Evolutionary conservation across 2,888 invertebrate genomes (phyloP).

Genomic region (Pterostichus niger): DNA sequence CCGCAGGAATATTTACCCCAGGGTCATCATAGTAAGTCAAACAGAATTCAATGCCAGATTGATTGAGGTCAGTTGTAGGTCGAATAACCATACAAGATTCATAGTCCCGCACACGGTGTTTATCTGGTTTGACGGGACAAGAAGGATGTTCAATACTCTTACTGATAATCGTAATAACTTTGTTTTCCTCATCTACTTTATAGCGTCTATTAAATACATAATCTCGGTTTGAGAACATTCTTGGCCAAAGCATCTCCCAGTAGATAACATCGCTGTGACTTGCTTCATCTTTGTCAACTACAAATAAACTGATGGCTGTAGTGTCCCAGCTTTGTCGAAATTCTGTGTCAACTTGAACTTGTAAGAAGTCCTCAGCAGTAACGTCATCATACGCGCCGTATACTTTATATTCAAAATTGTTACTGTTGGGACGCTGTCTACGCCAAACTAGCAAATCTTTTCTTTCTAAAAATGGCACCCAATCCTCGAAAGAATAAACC

Average conservation of each 20-base stretch:
- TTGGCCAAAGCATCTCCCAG: constrained; percentile 95
- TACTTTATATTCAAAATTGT: constrained; percentile 91
- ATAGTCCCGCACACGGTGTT: constrained; percentile 88
- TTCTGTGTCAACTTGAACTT: constrained; percentile 89
- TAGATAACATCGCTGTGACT: constrained; percentile 87
- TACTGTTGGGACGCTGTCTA: constrained; percentile 82
- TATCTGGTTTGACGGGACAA: constrained; percentile 84
- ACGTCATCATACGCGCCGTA: constrained; percentile 91
- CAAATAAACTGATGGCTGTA: constrained; percentile 85
- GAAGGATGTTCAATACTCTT: constrained; percentile 85
- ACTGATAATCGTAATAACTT: constrained; percentile 83
- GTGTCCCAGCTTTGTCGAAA: constrained; percentile 90
- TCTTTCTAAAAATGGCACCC: constrained; percentile 90
- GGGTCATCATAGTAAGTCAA: constrained; percentile 94
- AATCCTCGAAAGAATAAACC: constrained; percentile 78
- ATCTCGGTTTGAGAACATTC: constrained; percentile 90
- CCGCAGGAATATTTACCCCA: constrained; percentile 86
- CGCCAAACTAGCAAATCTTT: constrained; percentile 91
- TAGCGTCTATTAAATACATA: constrained; percentile 90
- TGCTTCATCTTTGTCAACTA: constrained; percentile 84
- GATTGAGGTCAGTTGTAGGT: constrained; percentile 81
- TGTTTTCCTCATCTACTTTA: constrained; percentile 79
- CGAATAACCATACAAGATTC: constrained; percentile 93
- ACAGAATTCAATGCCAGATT: constrained; percentile 88
- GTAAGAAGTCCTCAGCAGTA: constrained; percentile 87